A percentile compares a stretch with the other conserved stretches of the same genome.
These are phyloP conservation scores for Drosophila setosimentum DNA, from an alignment of 2,888 invertebrate genomes.

Conservation along the genomic window DNA sequence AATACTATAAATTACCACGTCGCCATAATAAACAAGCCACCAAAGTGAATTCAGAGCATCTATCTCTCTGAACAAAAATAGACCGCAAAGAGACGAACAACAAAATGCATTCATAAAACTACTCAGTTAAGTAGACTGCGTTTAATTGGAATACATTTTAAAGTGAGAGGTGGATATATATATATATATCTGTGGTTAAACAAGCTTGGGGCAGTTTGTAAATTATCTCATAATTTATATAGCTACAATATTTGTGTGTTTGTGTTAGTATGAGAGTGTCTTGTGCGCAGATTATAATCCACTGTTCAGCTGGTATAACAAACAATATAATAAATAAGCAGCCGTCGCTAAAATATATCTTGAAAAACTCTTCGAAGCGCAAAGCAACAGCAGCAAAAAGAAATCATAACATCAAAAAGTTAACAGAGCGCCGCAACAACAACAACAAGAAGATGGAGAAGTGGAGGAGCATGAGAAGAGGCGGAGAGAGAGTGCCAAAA, in stretches of 20 bases:
- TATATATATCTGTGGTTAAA: background rate
- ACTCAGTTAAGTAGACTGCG: constrained; percentile 7
- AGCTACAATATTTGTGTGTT: background rate
- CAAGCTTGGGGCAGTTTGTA: background rate
- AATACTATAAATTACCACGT: constrained; percentile 62
- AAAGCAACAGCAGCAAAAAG: constrained; percentile 49
- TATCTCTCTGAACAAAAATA: constrained; percentile 2
- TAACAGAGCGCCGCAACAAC: constrained; percentile 15
- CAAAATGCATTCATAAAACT: constrained; percentile 1
- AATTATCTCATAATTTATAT: constrained; percentile 16
- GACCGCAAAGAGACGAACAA: constrained; percentile 9
- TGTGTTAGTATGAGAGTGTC: constrained; percentile 10
- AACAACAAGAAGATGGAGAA: constrained; percentile 1
- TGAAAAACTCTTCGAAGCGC: constrained; percentile 16
- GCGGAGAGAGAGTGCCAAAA: background rate
- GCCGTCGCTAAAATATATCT: constrained; percentile 17
- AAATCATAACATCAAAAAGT: constrained; percentile 72
- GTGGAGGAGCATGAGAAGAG: background rate
- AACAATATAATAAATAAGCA: constrained; percentile 48
- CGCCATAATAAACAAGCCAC: constrained; percentile 65
- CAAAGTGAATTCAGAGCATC: constrained; percentile 2
- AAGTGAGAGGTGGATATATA: background rate
- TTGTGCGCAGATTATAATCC: constrained; percentile 17
- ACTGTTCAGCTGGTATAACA: constrained; percentile 17
- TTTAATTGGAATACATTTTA: constrained; percentile 35